Percentiles rank a stretch among this genome's conserved stretches.
Evolutionary conservation across 2,888 invertebrate genomes (phyloP).

Genomic region (Plagodis dolabraria): DNA sequence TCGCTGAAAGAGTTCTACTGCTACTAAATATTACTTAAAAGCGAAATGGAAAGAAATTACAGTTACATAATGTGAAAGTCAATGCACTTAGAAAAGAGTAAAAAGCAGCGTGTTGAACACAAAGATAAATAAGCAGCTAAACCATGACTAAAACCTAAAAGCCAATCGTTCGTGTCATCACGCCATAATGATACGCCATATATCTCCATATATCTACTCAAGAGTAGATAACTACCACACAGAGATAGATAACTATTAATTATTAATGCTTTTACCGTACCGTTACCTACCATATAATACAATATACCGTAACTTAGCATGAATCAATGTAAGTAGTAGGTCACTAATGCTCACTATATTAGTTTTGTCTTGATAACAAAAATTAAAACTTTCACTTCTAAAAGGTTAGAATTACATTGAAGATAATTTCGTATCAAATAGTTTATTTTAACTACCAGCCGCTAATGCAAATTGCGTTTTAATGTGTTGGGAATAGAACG

Average conservation of each 20-base stretch:
- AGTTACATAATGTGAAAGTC: conserved; percentile 34
- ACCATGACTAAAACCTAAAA: conserved; percentile 19
- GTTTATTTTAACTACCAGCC: not conserved
- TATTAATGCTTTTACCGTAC: too few species aligned
- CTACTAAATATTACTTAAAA: conserved; percentile 1
- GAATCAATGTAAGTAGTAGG: not conserved
- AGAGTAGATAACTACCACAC: conserved; percentile 6
- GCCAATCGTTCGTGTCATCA: conserved; percentile 19
- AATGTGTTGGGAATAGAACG: not conserved
- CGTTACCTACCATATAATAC: too few species aligned
- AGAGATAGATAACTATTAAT: conserved; percentile 7
- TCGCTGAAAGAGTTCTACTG: not conserved
- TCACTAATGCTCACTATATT: conserved; percentile 1
- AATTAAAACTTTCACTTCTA: conserved; percentile 33
- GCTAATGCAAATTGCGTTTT: not conserved
- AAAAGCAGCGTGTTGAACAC: conserved; percentile 9
- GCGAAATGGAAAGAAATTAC: conserved; percentile 30
- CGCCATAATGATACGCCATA: conserved; percentile 7
- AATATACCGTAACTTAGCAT: too few species aligned
- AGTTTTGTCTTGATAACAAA: conserved; percentile 3
- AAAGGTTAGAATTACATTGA: conserved; percentile 22
- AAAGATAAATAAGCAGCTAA: conserved; percentile 13
- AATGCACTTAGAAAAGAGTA: conserved; percentile 24
- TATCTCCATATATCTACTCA: conserved; percentile 3
- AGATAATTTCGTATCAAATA: not conserved